These are phyloP conservation scores for Anastrepha obliqua DNA, from an alignment of 1,140 invertebrate genomes.

Conservation along the genomic window DNA sequence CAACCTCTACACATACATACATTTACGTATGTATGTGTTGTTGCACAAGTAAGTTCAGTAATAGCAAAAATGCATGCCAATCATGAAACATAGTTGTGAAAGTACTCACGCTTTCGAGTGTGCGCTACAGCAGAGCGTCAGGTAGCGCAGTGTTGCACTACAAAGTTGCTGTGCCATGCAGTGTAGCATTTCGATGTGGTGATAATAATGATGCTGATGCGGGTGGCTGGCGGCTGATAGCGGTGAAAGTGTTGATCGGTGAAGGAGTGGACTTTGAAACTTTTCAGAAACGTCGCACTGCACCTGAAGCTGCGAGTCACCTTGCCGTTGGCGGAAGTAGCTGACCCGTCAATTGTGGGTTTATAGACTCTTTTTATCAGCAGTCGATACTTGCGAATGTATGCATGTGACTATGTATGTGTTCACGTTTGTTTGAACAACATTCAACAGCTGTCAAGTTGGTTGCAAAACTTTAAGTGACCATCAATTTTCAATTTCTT, in stretches of 20 bases:
- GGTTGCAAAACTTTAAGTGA: neutral
- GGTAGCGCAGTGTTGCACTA: neutral
- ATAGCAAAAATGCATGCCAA: neutral
- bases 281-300: neutral
- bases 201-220: neutral
- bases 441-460: neutral
- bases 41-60: neutral
- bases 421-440: too few relatives aligned
- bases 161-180: neutral
- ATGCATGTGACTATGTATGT: neutral
- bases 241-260: neutral
- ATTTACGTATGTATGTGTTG: neutral
- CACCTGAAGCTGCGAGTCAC: too few relatives aligned
- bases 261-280: constrained; percentile 16
- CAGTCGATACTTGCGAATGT: neutral
- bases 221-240: neutral
- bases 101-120: neutral
- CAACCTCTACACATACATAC: neutral
- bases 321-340: neutral
- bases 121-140: neutral
- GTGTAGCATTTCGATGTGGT: neutral
- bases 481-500: neutral
- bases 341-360: neutral
- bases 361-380: too few relatives aligned
- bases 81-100: neutral